These are phyloP conservation scores for Myripristis murdjan DNA, from an alignment of 2,797 vertebrate genomes.

Conservation along the genomic window DNA sequence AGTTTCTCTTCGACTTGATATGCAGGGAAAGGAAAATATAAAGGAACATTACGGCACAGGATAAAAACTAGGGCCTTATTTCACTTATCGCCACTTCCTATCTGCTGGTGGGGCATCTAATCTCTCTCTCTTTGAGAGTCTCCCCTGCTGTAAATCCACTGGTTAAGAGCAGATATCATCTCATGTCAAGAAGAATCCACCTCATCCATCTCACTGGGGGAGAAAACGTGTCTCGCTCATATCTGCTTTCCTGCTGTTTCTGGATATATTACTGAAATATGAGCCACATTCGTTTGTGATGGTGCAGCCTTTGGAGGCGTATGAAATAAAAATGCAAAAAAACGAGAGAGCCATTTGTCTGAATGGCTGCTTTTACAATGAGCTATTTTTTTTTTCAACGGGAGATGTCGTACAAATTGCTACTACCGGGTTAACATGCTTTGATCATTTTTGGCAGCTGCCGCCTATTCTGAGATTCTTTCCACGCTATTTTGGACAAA, in stretches of 20 bases:
- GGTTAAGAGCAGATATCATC: slow-evolving; percentile 64
- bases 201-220: slow-evolving; percentile 65
- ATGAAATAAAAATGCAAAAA: slow-evolving; percentile 6
- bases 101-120: slow-evolving; percentile 58
- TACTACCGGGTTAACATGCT: slow-evolving; percentile 25
- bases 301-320: not conserved
- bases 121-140: slow-evolving; percentile 53
- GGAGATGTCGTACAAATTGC: slow-evolving; percentile 2
- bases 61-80: slow-evolving; percentile 14
- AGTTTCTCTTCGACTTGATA: slow-evolving; percentile 4
- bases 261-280: slow-evolving; percentile 29
- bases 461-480: slow-evolving; percentile 35
- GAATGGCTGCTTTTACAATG: not conserved
- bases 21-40: slow-evolving; percentile 20
- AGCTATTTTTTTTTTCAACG: not conserved
- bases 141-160: slow-evolving; percentile 61
- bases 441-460: slow-evolving; percentile 27
- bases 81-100: slow-evolving; percentile 48
- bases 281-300: slow-evolving; percentile 4
- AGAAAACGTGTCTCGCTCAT: slow-evolving; percentile 55
- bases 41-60: slow-evolving; percentile 11
- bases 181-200: slow-evolving; percentile 65
- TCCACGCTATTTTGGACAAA: slow-evolving; percentile 59
- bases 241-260: slow-evolving; percentile 37
- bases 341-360: not conserved